Evolutionary conservation across 2,113 vertebrate species (phyloP).

Genomic region (Hypocryptadius cinnamomeus): DNA sequence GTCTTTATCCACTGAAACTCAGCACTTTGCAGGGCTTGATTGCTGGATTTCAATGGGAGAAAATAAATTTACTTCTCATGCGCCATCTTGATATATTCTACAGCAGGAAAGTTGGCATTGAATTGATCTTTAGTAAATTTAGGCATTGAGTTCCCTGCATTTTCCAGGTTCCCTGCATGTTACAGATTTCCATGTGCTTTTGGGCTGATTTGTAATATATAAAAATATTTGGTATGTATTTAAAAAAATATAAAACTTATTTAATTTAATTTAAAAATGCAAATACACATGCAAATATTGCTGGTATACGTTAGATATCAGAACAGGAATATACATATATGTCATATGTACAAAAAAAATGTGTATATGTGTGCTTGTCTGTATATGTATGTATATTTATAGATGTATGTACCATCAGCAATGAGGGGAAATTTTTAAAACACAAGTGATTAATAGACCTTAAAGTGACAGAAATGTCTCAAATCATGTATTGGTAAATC

Average conservation of each 20-base stretch:
- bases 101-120: not conserved
- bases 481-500: not conserved
- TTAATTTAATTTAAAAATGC: no score
- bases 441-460: not conserved
- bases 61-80: not conserved
- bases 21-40: not conserved
- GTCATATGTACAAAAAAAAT: not conserved
- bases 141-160: not conserved
- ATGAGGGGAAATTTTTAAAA: not conserved
- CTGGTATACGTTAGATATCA: not conserved
- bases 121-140: not conserved
- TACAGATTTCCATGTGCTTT: not conserved
- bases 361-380: not conserved
- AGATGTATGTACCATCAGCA: not conserved
- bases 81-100: fast-evolving
- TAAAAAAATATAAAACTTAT: not conserved
- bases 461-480: not conserved
- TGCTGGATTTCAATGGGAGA: not conserved
- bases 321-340: not conserved
- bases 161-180: not conserved
- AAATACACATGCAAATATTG: not conserved
- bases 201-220: not conserved
- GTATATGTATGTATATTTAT: not conserved
- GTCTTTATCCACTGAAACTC: not conserved
- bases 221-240: not conserved